Evolutionary conservation across 30 jellyfish, hydroid and myxozoan genomes (phyloP).

Genomic region (Nemopilema nomurai): DNA sequence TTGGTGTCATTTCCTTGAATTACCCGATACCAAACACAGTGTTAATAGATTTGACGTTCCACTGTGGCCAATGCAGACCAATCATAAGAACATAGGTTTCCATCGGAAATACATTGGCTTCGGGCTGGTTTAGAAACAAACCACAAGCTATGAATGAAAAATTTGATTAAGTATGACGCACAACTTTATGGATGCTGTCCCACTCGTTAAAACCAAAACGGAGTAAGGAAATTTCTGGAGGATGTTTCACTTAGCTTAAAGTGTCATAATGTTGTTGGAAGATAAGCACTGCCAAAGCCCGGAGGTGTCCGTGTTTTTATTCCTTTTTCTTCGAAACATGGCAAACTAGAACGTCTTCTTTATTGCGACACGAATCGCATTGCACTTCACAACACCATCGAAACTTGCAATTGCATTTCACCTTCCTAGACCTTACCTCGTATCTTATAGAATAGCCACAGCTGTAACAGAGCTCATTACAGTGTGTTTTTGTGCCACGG

Average conservation of each 20-base stretch:
- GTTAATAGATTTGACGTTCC: background rate
- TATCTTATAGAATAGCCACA: slow-evolving; percentile 74
- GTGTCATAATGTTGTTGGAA: too few relatives aligned
- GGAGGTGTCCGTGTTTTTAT: background rate
- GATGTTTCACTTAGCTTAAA: too few relatives aligned
- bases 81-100: background rate
- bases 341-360: slow-evolving; percentile 46
- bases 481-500: slow-evolving; percentile 49
- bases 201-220: too few relatives aligned
- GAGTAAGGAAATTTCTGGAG: too few relatives aligned
- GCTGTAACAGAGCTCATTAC: slow-evolving; percentile 63
- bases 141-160: background rate
- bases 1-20: too few relatives aligned
- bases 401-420: slow-evolving; percentile 71
- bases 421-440: slow-evolving; percentile 49
- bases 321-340: background rate
- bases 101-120: background rate
- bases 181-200: background rate
- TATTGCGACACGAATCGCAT: slow-evolving; percentile 59
- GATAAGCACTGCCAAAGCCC: background rate
- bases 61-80: background rate
- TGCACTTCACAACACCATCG: slow-evolving; percentile 81
- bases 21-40: background rate
- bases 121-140: background rate
- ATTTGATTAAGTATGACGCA: background rate